A percentile compares a stretch with the other conserved stretches of the same genome.
Evolutionary conservation across 2,113 vertebrate genomes (phyloP).

Genomic region (Macrotis lagotis): DNA sequence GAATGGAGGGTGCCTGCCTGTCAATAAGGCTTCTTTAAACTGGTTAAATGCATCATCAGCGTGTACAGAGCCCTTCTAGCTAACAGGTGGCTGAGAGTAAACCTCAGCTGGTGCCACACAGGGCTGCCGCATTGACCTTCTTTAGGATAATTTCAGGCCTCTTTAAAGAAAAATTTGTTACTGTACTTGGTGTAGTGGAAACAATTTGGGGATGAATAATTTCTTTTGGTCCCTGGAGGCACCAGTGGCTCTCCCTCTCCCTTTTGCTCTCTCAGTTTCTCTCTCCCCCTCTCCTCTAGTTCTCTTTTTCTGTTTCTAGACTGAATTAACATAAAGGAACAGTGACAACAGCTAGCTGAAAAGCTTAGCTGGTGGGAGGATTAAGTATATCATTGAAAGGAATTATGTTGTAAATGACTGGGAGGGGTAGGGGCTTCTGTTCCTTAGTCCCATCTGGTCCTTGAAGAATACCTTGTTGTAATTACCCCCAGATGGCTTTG

Average conservation of each 20-base stretch:
- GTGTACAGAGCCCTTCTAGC: slow-evolving; percentile 86
- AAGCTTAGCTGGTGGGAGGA: slow-evolving; percentile 98
- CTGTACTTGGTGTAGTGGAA: slow-evolving; percentile 95
- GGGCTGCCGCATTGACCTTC: slow-evolving; percentile 92
- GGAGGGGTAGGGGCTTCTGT: slow-evolving; percentile 91
- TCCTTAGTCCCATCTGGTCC: slow-evolving; percentile 96
- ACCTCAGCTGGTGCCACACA: slow-evolving; percentile 95
- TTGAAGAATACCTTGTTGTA: slow-evolving; percentile 99
- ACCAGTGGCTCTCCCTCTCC: slow-evolving; percentile 77
- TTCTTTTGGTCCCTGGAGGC: slow-evolving; percentile 90
- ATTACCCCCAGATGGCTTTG: slow-evolving; percentile 99
- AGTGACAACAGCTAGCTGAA: slow-evolving; percentile 94
- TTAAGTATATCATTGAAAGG: slow-evolving; percentile 99
- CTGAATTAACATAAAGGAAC: slow-evolving; percentile 98
- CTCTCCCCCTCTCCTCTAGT: slow-evolving; percentile 47
- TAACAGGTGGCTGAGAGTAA: slow-evolving; percentile 93
- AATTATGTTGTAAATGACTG: slow-evolving; percentile 99
- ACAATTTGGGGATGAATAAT: slow-evolving; percentile 97
- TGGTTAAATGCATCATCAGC: slow-evolving; percentile 93
- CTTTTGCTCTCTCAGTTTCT: slow-evolving; percentile 55
- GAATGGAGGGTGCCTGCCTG: slow-evolving; percentile 85
- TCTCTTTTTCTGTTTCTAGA: slow-evolving; percentile 81
- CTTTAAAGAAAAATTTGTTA: slow-evolving; percentile 86
- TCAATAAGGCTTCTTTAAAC: slow-evolving; percentile 89
- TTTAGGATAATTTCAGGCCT: slow-evolving; percentile 88